Base-by-base conservation (phyloP, 2,113 vertebrate genomes). In the Acanthochromis polyacanthus region DNA sequence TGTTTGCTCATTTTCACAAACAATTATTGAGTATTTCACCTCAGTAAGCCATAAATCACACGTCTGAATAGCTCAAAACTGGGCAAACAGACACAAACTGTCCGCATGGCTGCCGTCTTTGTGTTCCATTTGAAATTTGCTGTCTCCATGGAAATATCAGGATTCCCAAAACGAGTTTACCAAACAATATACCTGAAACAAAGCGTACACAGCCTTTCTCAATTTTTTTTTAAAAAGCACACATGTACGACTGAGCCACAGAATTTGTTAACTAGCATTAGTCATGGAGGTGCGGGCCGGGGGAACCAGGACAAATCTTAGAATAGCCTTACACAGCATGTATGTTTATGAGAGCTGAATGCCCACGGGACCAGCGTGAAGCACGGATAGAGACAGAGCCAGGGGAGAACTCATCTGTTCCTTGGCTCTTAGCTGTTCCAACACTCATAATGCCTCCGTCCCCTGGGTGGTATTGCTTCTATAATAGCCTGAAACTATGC, bases 401-500 rank as follows among this genome's bases (percentile, higher is more conserved):
- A 73, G 69, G 62, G 85, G 85, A 89, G 79, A 86, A 83, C 85
- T 91, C 89, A 92, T 93, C 89, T 89, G 84, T 88, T 89, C 83
- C 64, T 76, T 40, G 82, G 66, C 84, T 85, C 78, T 81, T 84
- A 83, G 87, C 90, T 89, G 76, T 83, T 92, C 88, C 82, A 91
- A 87, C 83, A 84, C 83, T 90, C 90, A 87, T 90, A 91, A 92
- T 91, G 82, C 85, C 80, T 77, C 40, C 20, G 11, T 91, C 86
- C 82, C 89, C 88, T 86, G 90, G 89, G 92, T 90, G 78, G 87
- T 81, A 90, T 86, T 85, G 87, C 85, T 82, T 82, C 83, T 79
- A 83, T 92, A 90, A 92, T 85, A 88, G 89, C 89, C 88, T 85
- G 71, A 71, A 91, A 91, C 83, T 81, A 87, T 83, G 78, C 82